These are phyloP conservation scores for Pogonomyrmex barbatus DNA, from an alignment of 1,140 invertebrate genomes.

Conservation along the genomic window DNA sequence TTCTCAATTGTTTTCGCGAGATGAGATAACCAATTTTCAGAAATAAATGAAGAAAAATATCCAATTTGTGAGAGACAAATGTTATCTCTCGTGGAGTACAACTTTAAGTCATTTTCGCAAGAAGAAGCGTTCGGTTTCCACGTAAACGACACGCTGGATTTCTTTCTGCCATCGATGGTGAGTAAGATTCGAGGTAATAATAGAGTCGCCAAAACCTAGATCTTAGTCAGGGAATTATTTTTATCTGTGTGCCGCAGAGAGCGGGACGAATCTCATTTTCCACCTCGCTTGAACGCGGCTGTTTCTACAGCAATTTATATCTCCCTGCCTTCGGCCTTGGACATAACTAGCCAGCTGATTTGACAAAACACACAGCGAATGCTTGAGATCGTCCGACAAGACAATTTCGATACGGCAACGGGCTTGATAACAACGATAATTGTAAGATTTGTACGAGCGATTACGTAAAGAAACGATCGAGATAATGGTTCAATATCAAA, in stretches of 20 bases:
- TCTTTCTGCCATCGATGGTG: constrained; percentile 15
- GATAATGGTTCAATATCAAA: constrained; percentile 9
- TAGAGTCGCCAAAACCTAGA: constrained; percentile 72
- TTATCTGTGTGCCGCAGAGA: constrained; percentile 61
- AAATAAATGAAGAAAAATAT: not conserved
- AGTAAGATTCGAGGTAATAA: constrained; percentile 69
- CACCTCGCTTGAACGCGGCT: not conserved
- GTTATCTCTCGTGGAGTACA: not conserved
- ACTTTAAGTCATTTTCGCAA: not conserved
- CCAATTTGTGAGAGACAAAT: not conserved
- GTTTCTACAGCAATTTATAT: constrained; percentile 25
- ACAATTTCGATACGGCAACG: constrained; percentile 46
- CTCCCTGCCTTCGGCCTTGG: constrained; percentile 11
- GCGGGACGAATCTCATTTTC: constrained; percentile 49
- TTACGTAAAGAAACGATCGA: not conserved
- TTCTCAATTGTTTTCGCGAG: not conserved
- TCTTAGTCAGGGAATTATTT: constrained; percentile 74
- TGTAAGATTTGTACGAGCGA: not conserved
- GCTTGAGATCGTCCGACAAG: not conserved
- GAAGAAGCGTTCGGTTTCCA: not conserved
- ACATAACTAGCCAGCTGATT: constrained; percentile 18
- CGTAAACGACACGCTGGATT: constrained; percentile 15
- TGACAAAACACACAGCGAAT: constrained; percentile 17
- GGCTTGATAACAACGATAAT: constrained; percentile 18
- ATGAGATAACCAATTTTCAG: not conserved